These are phyloP conservation scores for Lepilemur septentrionalis DNA, from an alignment of 2,797 vertebrate genomes.

Conservation along the genomic window DNA sequence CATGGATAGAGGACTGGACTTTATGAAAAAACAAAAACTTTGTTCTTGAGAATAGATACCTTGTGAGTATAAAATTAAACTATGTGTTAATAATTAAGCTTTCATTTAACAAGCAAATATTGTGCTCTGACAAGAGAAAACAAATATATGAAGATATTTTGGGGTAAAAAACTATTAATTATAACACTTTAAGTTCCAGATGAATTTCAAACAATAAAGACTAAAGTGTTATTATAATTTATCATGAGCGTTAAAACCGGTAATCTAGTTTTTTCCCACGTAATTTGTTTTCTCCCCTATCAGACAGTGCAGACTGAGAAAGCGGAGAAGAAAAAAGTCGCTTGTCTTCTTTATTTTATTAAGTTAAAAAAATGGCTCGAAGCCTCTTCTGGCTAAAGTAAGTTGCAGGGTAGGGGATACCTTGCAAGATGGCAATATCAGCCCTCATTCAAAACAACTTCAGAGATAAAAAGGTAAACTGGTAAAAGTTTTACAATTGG, in stretches of 20 bases:
- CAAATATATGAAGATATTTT: not conserved
- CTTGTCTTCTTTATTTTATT: not conserved
- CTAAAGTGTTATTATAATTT: conserved; percentile 28
- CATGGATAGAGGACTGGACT: not conserved
- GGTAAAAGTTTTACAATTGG: not conserved
- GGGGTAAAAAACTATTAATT: not conserved
- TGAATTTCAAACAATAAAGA: conserved; percentile 37
- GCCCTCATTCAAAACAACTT: not conserved
- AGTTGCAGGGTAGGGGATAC: not conserved
- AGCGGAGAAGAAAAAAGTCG: not conserved
- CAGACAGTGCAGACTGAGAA: not conserved
- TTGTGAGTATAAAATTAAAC: conserved; percentile 54
- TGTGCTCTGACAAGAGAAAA: not conserved
- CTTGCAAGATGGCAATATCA: not conserved
- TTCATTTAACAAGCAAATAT: conserved; percentile 39
- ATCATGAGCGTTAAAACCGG: not conserved
- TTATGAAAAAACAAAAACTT: not conserved
- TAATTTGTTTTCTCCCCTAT: conserved; percentile 8
- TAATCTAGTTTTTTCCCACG: not conserved
- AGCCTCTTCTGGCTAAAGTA: not conserved
- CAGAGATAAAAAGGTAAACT: not conserved
- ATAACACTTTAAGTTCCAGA: not conserved
- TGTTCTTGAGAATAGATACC: not conserved
- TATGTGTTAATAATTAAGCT: conserved; percentile 18
- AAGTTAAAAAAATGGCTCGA: conserved; percentile 30